Conservation (phyloP, 2,797 vertebrate genomes). For the Trachops cirrhosus region DNA sequence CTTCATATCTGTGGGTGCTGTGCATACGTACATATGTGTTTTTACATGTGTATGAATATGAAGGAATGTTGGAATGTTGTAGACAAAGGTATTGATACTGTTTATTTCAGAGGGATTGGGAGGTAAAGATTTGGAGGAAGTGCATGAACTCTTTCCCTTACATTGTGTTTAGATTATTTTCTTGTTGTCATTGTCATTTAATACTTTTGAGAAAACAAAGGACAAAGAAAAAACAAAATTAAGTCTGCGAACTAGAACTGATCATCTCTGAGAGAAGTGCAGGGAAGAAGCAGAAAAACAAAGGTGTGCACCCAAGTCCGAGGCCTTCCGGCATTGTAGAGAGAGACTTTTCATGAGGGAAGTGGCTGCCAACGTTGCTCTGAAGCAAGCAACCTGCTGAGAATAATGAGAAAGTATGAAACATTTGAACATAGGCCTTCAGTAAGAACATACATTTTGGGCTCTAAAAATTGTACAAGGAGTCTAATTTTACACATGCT, state of each 20-base stretch:
- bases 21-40: fast-evolving
- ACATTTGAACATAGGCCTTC: background rate
- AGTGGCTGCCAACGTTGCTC: background rate
- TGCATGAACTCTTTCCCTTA: background rate
- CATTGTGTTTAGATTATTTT: background rate
- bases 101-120: background rate
- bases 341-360: background rate
- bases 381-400: background rate
- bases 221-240: background rate
- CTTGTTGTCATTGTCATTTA: background rate
- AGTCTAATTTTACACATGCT: background rate
- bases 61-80: background rate
- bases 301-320: fast-evolving
- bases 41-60: background rate
- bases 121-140: background rate
- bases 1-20: background rate
- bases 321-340: background rate
- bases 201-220: background rate
- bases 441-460: background rate
- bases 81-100: background rate
- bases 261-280: background rate
- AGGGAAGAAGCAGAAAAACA: background rate
- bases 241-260: background rate
- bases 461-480: background rate
- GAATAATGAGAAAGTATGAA: background rate